These are phyloP conservation scores for Ptychodera flava DNA, from an alignment of 35 echinoderm and acorn worm species.

Conservation along the genomic window DNA sequence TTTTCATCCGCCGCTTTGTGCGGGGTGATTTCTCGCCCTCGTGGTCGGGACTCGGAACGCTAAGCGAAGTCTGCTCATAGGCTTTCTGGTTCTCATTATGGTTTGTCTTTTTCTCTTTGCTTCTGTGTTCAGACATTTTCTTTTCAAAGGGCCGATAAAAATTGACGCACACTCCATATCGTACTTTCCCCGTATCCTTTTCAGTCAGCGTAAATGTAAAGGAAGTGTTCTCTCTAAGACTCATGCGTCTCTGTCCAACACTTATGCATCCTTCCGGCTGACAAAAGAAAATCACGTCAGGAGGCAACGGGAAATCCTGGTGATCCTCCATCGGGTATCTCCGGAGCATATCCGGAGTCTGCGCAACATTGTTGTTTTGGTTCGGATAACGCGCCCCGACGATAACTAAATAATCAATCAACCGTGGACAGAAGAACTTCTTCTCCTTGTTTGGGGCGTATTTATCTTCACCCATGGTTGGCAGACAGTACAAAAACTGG, in stretches of 20 bases:
- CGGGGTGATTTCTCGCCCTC: constrained; percentile 58
- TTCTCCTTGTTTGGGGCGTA: constrained; percentile 3
- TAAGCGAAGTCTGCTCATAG: constrained; percentile 65
- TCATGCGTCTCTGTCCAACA: constrained; percentile 64
- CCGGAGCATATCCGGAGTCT: constrained; percentile 81
- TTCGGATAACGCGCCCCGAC: constrained; percentile 81
- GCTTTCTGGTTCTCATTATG: constrained; percentile 2
- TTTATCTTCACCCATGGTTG: not conserved
- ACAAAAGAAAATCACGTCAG: constrained; percentile 92
- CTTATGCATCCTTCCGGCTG: constrained; percentile 88
- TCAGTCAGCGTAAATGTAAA: constrained; percentile 96
- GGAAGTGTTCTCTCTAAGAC: constrained; percentile 72
- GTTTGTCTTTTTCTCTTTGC: constrained; percentile 41
- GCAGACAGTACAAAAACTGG: not conserved
- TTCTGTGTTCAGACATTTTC: constrained; percentile 43
- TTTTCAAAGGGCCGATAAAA: constrained; percentile 90
- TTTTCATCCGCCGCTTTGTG: constrained; percentile 72
- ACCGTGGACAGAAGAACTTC: constrained; percentile 77
- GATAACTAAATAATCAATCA: constrained; percentile 83
- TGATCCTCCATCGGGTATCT: constrained; percentile 86
- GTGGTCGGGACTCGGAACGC: constrained; percentile 42
- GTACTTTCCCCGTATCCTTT: constrained; percentile 67
- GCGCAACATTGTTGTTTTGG: constrained; percentile 87
- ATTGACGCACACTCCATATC: constrained; percentile 97
- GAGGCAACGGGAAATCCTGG: constrained; percentile 65